Percentiles rank a stretch among this genome's conserved stretches.
Evolutionary conservation across 2,797 vertebrate species (phyloP).

Genomic region (Knipowitschia caucasica): DNA sequence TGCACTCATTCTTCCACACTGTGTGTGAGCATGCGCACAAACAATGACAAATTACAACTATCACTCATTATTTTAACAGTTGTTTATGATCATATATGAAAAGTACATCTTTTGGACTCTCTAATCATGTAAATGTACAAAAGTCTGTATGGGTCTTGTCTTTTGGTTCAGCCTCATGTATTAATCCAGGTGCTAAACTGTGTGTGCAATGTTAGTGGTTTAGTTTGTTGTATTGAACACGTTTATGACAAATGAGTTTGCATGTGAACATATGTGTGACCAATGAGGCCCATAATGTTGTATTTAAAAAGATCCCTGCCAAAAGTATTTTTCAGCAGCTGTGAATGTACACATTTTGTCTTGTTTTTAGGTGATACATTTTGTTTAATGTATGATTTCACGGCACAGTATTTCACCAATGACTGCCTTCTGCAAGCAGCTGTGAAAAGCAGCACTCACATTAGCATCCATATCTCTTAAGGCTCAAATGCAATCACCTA

Average conservation of each 20-base stretch:
- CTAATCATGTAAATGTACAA: background rate
- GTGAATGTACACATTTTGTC: background rate
- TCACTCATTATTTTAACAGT: background rate
- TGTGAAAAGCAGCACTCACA: background rate
- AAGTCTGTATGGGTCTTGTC: too few species aligned
- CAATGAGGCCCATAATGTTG: too few species aligned
- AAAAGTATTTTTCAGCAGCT: background rate
- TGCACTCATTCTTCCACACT: slow-evolving; percentile 8
- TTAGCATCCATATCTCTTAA: background rate
- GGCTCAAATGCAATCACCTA: slow-evolving; percentile 2
- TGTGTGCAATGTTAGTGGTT: too few species aligned
- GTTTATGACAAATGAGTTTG: too few species aligned
- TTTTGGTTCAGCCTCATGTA: too few species aligned
- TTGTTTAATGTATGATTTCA: slow-evolving; percentile 11
- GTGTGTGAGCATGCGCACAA: slow-evolving; percentile 12
- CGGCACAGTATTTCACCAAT: background rate
- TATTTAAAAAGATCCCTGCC: too few species aligned
- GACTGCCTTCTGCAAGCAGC: background rate
- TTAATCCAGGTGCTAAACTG: too few species aligned
- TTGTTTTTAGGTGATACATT: background rate
- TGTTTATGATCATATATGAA: background rate
- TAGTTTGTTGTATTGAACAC: too few species aligned
- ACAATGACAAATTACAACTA: slow-evolving; percentile 21
- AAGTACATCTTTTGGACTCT: background rate
- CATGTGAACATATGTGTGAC: too few species aligned